phyloP scores from a whole-genome alignment of 2,113 vertebrate genomes.

The Chamaea fasciata region DNA sequence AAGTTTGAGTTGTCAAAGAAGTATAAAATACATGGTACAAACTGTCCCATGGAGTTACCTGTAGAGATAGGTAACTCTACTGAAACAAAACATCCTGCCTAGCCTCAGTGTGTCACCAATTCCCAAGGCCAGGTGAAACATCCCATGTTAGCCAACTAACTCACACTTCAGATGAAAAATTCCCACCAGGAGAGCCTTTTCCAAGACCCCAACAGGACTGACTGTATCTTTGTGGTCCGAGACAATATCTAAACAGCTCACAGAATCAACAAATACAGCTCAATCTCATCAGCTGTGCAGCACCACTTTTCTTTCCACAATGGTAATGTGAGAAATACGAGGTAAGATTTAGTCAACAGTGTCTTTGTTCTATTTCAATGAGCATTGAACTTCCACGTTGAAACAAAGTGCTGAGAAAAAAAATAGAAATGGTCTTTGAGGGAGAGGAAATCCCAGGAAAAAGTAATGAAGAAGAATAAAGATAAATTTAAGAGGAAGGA shows the following conservation, averaged over 20 bases:
- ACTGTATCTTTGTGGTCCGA: neutral
- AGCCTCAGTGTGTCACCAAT: neutral
- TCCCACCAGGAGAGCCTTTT: neutral
- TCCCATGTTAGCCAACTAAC: neutral
- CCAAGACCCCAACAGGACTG: neutral
- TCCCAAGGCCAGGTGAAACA: neutral
- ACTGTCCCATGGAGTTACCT: neutral
- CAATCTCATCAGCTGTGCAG: neutral
- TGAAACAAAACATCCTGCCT: neutral
- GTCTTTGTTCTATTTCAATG: constrained; percentile 5
- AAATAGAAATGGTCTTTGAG: neutral
- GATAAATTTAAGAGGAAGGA: neutral
- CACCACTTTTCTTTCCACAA: neutral
- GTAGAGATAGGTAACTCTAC: neutral
- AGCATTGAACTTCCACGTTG: neutral
- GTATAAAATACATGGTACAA: neutral
- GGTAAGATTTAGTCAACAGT: neutral
- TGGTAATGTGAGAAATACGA: neutral
- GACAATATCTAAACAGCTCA: neutral
- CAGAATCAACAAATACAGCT: neutral
- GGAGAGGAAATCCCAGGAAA: neutral
- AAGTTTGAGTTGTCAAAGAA: neutral
- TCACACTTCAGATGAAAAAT: neutral
- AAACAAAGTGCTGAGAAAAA: neutral
- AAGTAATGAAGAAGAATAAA: neutral